A percentile compares a stretch with the other conserved stretches of the same genome.
Conservation (phyloP, 2,113 vertebrate genomes). For the Connochaetes taurinus region DNA sequence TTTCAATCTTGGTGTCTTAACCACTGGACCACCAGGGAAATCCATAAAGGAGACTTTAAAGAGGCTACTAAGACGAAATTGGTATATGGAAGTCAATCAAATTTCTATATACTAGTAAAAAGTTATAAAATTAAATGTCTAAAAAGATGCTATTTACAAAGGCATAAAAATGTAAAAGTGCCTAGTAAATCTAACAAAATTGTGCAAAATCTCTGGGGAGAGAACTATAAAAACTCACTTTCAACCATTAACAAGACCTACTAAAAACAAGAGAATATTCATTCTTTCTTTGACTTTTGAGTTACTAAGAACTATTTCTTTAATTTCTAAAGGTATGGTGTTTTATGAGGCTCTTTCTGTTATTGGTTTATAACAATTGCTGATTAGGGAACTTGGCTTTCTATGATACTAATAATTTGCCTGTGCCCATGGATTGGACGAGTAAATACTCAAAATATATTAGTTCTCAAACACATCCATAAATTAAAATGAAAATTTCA, state of each 20-base stretch:
- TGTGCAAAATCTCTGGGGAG: background rate
- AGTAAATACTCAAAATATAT: background rate
- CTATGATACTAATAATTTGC: background rate
- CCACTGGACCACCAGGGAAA: background rate
- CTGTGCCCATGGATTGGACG: background rate
- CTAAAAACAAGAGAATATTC: background rate
- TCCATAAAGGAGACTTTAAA: background rate
- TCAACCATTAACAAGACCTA: background rate
- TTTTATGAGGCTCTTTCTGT: background rate
- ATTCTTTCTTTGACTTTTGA: background rate
- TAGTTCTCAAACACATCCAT: background rate
- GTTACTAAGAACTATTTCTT: background rate
- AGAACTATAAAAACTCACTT: background rate
- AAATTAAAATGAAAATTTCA: background rate
- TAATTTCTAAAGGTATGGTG: background rate
- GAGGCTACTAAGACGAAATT: background rate
- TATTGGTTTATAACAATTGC: background rate
- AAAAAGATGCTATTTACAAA: background rate
- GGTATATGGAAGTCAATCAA: background rate
- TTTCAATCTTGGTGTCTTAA: background rate
- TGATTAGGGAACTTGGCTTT: background rate
- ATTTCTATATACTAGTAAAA: background rate
- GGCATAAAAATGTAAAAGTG: background rate
- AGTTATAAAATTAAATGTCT: background rate
- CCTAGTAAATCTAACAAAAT: background rate